Conservation (phyloP, 2,888 invertebrate species). For the Drosophila trichaetosa region DNA sequence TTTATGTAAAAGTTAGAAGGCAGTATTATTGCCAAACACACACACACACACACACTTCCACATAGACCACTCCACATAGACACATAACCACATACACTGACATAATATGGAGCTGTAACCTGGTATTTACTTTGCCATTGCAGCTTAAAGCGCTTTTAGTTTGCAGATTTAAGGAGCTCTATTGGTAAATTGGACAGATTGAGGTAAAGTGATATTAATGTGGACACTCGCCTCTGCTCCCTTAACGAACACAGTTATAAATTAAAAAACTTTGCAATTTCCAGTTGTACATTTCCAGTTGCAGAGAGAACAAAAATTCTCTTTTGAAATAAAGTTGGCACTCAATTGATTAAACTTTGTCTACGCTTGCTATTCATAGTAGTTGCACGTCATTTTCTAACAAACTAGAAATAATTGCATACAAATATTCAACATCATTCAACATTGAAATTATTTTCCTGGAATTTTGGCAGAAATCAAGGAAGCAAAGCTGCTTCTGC, state of each 20-base stretch:
- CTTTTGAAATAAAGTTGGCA: constrained; percentile 7
- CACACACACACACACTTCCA: constrained; percentile 19
- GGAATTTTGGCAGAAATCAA: not conserved
- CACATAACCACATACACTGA: constrained; percentile 13
- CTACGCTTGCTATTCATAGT: not conserved
- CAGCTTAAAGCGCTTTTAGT: constrained; percentile 65
- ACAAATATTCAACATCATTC: not conserved
- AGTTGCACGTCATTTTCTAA: not conserved
- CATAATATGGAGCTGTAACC: constrained; percentile 21
- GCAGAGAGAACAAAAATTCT: not conserved
- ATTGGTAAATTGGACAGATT: constrained; percentile 81
- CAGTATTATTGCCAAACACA: constrained; percentile 53
- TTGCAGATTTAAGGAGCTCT: constrained; percentile 68
- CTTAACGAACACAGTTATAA: constrained; percentile 13
- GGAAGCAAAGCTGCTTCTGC: not conserved
- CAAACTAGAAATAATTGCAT: not conserved
- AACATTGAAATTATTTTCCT: not conserved
- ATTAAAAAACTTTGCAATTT: constrained; percentile 3
- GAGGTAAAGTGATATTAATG: constrained; percentile 78
- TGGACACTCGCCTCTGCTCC: constrained; percentile 20
- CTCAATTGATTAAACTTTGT: constrained; percentile 25
- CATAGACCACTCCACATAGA: constrained; percentile 10
- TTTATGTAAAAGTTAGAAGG: constrained; percentile 79
- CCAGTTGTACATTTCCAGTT: not conserved
- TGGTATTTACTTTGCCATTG: constrained; percentile 46